Evolutionary conservation across 2,888 invertebrate genomes (phyloP), one percentile per base, ranked within the genome.

Genomic region (Trachelus stipa): DNA sequence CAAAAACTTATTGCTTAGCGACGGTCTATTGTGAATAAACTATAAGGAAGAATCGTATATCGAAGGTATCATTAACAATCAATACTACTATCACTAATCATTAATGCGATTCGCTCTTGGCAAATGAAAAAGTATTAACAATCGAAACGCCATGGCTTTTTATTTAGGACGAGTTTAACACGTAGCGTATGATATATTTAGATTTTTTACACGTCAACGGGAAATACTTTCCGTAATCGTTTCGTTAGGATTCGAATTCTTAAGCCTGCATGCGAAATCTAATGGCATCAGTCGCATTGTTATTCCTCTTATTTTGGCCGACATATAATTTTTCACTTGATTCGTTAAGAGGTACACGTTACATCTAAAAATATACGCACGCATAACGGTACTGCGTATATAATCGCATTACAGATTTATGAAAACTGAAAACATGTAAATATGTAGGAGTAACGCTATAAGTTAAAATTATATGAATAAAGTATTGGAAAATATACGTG

Each of bases 171-270:
- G 4, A 71, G 9, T 31, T 31, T 71, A 31, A 31, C 56, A 56
- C 40, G 33, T 83, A 85, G 85, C 83, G 82, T 84, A 84, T 81
- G 84, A 81, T 83, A 85, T 86, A 86, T 88, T 87, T 89, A 89
- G 89, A 89, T 90, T 90, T 89, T 89, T 86, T 89, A 89, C 89
- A 88, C 86, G 85, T 88, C 83, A 84, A 85, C 82, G 78, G 73
- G 79, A 83, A 79, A 85, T 81, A 83, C 82, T 85, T 86, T 84
- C 82, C 82, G 83, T 82, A 74, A 74, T 78, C 79, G 81, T 87
- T 85, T 80, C 68, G 23, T 34, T 73, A 79, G 78, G 76, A 76
- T 80, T 77, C 75, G 81, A 68, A 79, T 79, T 83, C 79, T 73
- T 78, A 80, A 75, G 79, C 80, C 75, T 68, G 76, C 69, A 76